Evolutionary conservation across 2,888 invertebrate species (phyloP).

Genomic region (Willowsia nigromaculata): DNA sequence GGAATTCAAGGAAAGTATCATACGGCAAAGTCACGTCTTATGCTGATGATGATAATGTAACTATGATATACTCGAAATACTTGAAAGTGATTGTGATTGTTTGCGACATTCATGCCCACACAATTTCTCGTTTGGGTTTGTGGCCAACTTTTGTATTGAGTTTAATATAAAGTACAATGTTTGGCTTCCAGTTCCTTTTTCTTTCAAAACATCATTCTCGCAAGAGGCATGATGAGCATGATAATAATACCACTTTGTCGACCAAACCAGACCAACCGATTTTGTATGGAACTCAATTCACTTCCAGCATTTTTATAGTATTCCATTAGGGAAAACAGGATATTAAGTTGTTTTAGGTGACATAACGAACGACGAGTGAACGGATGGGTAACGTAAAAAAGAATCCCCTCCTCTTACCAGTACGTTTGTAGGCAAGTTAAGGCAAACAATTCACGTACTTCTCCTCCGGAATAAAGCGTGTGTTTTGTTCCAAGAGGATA

Average conservation of each 20-base stretch:
- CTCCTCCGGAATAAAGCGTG: background rate
- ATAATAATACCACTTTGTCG: background rate
- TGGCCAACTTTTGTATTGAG: background rate
- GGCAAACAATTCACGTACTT: background rate
- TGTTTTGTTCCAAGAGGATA: background rate
- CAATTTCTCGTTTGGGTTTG: background rate
- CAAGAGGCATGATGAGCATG: background rate
- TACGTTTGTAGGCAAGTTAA: background rate
- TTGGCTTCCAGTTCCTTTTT: background rate
- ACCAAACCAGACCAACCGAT: background rate
- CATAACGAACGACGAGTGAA: background rate
- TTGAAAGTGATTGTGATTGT: slow-evolving; percentile 20
- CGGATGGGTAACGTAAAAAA: background rate
- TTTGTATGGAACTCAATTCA: background rate
- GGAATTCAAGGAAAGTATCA: background rate
- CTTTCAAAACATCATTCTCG: background rate
- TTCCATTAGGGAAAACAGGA: slow-evolving; percentile 21
- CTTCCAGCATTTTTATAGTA: background rate
- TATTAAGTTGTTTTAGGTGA: slow-evolving; percentile 25
- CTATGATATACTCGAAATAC: background rate
- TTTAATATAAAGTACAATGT: background rate
- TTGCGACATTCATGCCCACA: background rate
- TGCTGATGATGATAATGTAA: background rate
- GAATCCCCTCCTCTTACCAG: background rate
- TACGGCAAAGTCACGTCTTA: background rate